A percentile compares a stretch with the other conserved stretches of the same genome.
These are phyloP conservation scores for Nephrocerus scutellatus DNA, from an alignment of 2,888 invertebrate species.

Conservation along the genomic window DNA sequence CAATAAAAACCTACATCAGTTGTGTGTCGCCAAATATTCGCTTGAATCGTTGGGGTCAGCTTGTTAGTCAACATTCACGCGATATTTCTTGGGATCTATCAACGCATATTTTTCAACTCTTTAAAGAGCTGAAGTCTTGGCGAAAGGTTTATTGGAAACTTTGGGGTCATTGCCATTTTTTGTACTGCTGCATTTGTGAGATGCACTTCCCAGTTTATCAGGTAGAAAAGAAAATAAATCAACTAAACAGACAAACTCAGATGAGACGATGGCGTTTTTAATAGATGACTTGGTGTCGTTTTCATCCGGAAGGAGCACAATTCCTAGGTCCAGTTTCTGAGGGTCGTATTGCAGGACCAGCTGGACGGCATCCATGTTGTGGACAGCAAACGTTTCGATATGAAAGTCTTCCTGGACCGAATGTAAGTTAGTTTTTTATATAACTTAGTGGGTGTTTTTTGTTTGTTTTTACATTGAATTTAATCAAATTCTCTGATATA, in stretches of 20 bases:
- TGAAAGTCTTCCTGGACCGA: conserved; percentile 44
- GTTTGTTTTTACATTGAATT: too few species aligned
- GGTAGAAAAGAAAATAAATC: conserved; percentile 42
- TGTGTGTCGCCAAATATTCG: conserved; percentile 67
- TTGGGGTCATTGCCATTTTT: conserved; percentile 86
- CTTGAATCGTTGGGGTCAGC: conserved; percentile 65
- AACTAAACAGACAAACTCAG: too few species aligned
- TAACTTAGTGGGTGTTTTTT: too few species aligned
- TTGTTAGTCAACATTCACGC: conserved; percentile 63
- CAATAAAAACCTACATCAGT: conserved; percentile 63
- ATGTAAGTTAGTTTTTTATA: conserved; percentile 28
- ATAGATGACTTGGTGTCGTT: conserved; percentile 74
- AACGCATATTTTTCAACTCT: conserved; percentile 68
- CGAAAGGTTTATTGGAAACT: conserved; percentile 87
- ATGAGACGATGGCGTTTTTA: too few species aligned
- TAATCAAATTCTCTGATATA: not conserved
- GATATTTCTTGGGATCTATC: conserved; percentile 76
- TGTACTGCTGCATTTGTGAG: conserved; percentile 74
- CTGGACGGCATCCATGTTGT: conserved; percentile 81
- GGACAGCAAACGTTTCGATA: conserved; percentile 68
- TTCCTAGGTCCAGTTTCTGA: conserved; percentile 61
- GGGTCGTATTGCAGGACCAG: conserved; percentile 57
- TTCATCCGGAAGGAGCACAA: conserved; percentile 71
- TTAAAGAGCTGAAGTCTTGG: conserved; percentile 78
- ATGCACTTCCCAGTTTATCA: conserved; percentile 67